Evolutionary conservation across 2,888 invertebrate species (phyloP), one percentile per base, ranked within the genome.

Genomic region (Phyllotreta striolata): DNA sequence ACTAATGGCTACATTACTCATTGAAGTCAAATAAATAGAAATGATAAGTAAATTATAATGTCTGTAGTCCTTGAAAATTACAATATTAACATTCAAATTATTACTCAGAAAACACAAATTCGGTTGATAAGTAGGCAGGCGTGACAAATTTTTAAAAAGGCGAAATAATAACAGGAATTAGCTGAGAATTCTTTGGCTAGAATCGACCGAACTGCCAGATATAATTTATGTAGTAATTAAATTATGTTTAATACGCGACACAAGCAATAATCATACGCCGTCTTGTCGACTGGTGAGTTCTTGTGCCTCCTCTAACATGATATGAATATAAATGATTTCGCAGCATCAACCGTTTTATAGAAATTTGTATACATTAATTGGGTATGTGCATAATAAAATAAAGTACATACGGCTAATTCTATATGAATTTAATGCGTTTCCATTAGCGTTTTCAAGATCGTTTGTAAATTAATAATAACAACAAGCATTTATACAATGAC

Each of bases 261-360:
- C 44, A 44, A 44, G 44, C 44, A 44, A 44, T 44, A 44, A 44
- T 44, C 44, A 44, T 44, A 14, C 44, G 14, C 14, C 44, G 44
- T 44, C 44, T 44, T n/a, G 44, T n/a, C 14, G 44, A 14, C 10
- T 44, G 44, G 44, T 44, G 44, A 44, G 44, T 44, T 44, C 10
- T 44, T 44, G 44, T 44, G 44, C 14, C 10, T 44, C 14, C 44
- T 7, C 12, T 14, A 7, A 44, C 44, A 44, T 44, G 44, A 44
- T 44, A 44, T 44, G 44, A 44, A 44, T 44, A 44, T 44, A 44
- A 44, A 44, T 44, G 7, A 14, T 10, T 44, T 24, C 14, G 44
- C 44, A 44, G 14, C 10, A 44, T 44, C 44, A 44, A 13, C 44
- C 44, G 10, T 44, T 44, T n/a, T n/a, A 44, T 44, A 44, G 44